phyloP scores from a whole-genome alignment of 2,797 vertebrate genomes.

The Otolemur crassicaudatus region DNA sequence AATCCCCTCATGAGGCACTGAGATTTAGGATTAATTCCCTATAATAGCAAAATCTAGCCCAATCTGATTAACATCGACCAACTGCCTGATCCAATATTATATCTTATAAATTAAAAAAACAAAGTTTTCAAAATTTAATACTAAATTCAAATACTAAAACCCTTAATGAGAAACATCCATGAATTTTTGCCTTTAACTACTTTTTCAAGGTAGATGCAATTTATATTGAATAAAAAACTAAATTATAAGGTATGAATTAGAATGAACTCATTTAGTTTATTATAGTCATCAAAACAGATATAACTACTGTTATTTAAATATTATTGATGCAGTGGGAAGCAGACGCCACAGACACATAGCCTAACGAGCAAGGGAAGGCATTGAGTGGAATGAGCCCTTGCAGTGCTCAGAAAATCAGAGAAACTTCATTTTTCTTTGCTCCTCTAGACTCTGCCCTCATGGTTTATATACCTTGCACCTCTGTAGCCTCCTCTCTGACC shows the following conservation, averaged over 20 bases:
- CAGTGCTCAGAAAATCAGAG: not conserved
- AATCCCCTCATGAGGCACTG: not conserved
- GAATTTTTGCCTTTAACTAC: not conserved
- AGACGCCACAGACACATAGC: not conserved
- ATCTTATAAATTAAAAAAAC: not conserved
- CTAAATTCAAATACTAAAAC: not conserved
- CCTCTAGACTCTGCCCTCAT: not conserved
- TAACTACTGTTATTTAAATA: not conserved
- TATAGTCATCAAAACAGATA: not conserved
- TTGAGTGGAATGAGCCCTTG: not conserved
- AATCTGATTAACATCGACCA: not conserved
- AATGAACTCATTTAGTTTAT: not conserved
- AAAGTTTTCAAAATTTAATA: conserved; percentile 9
- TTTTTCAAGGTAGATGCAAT: not conserved
- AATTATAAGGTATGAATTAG: not conserved
- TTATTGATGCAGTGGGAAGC: not conserved
- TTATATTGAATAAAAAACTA: not conserved
- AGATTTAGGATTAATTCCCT: not conserved
- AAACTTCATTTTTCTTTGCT: not conserved
- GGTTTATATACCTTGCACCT: not conserved
- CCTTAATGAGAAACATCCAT: not conserved
- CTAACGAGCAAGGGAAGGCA: not conserved
- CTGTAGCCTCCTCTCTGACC: not conserved
- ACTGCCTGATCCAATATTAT: not conserved
- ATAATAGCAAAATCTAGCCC: not conserved